A percentile compares a stretch with the other conserved stretches of the same genome.
These are phyloP conservation scores for Sminthopsis crassicaudata DNA, from an alignment of 2,113 vertebrate genomes.

Conservation along the genomic window DNA sequence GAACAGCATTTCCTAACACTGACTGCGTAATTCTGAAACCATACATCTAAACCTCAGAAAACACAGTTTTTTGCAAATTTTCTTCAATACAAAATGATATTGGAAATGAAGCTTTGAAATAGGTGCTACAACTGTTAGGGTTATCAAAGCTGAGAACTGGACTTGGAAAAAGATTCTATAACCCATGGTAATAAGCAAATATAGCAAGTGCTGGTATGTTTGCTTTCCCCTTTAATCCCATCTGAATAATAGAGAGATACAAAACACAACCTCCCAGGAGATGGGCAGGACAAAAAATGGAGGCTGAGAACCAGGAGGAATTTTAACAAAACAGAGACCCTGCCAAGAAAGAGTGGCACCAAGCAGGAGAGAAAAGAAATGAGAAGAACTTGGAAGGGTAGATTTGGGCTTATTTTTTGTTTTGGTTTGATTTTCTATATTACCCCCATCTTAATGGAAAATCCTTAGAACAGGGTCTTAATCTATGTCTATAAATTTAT, in stretches of 20 bases:
- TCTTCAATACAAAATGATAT: not conserved
- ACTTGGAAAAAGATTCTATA: not conserved
- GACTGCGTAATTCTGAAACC: not conserved
- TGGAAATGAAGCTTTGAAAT: not conserved
- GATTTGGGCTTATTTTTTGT: not conserved
- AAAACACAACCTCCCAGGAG: not conserved
- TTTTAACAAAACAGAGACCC: not conserved
- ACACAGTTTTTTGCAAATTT: not conserved
- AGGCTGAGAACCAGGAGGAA: not conserved
- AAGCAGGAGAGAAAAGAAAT: not conserved
- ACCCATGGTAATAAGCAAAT: not conserved
- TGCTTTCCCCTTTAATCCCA: not conserved
- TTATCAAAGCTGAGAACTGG: not conserved
- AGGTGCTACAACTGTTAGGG: not conserved
- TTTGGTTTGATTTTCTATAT: not conserved
- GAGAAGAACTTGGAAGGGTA: not conserved
- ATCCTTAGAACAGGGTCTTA: not conserved
- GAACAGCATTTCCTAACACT: constrained; percentile 62
- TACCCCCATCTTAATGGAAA: not conserved
- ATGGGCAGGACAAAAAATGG: not conserved
- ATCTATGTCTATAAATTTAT: not conserved
- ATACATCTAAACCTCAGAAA: not conserved
- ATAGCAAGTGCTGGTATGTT: not conserved
- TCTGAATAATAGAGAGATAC: not conserved
- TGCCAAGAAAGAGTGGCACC: not conserved